A percentile compares a stretch with the other conserved stretches of the same genome.
Conservation (phyloP, 2,113 vertebrate genomes). For the Campylomormyrus tamandua region DNA sequence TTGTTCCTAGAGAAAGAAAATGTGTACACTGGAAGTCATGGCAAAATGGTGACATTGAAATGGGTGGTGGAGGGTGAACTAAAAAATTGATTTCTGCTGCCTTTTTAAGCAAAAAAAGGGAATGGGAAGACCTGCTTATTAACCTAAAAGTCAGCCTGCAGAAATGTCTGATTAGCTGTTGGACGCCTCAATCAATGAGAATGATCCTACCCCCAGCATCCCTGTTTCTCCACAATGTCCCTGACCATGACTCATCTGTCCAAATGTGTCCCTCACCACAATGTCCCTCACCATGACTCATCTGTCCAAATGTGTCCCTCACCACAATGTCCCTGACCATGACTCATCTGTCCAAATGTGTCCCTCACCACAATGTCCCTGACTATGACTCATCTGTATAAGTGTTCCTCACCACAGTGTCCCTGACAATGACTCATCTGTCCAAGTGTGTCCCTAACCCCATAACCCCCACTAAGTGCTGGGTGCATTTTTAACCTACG, state of each 20-base stretch:
- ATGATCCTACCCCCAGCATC: not conserved
- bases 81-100: not conserved
- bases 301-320: no score
- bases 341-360: not conserved
- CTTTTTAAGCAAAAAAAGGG: not conserved
- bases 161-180: not conserved
- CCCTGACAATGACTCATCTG: not conserved
- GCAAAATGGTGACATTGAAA: slow-evolving; percentile 32
- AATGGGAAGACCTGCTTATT: not conserved
- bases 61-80: not conserved
- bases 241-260: not conserved
- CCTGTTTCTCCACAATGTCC: not conserved
- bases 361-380: no score
- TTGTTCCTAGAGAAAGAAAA: slow-evolving; percentile 46
- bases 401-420: not conserved
- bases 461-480: not conserved
- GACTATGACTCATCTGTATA: no score
- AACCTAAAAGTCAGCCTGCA: not conserved
- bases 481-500: not conserved
- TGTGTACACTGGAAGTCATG: slow-evolving; percentile 53
- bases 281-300: no score
- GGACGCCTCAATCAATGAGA: not conserved
- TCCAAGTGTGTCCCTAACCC: not conserved
- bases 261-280: not conserved
- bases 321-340: no score